phyloP scores from a whole-genome alignment of 2,888 invertebrate genomes.

The Hylaea fasciaria region DNA sequence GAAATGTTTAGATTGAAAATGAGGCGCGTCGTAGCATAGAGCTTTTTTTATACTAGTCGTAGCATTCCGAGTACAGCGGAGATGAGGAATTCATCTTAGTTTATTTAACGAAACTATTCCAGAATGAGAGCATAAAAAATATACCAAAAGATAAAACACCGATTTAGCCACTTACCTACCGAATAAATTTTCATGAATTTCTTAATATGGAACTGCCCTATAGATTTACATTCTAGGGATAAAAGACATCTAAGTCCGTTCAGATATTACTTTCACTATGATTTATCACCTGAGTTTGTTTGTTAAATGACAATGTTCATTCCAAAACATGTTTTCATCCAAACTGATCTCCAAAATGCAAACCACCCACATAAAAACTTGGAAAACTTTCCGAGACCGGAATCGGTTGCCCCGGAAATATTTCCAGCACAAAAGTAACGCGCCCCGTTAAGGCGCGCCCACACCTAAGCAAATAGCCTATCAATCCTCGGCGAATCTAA shows the following conservation, averaged over 20 bases:
- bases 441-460: constrained; percentile 16
- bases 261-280: too few relatives aligned
- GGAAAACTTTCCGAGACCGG: constrained; percentile 5
- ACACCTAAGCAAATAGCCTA: constrained; percentile 49
- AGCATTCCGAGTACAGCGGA: neutral
- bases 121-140: neutral
- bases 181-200: too few relatives aligned
- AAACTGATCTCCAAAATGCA: too few relatives aligned
- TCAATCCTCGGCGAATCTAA: constrained; percentile 62
- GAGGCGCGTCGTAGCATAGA: constrained; percentile 10
- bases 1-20: constrained; percentile 31
- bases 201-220: too few relatives aligned
- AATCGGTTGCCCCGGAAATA: constrained; percentile 25
- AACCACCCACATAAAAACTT: too few relatives aligned
- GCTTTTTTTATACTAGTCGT: neutral
- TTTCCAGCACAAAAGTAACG: constrained; percentile 21
- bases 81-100: neutral
- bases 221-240: too few relatives aligned
- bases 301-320: too few relatives aligned
- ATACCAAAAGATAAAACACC: too few relatives aligned
- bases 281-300: too few relatives aligned
- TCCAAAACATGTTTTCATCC: too few relatives aligned
- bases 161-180: too few relatives aligned
- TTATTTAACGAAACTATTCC: neutral
- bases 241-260: too few relatives aligned